Conservation (phyloP, 2,113 vertebrate genomes). For the Nannobrachium achirus region DNA sequence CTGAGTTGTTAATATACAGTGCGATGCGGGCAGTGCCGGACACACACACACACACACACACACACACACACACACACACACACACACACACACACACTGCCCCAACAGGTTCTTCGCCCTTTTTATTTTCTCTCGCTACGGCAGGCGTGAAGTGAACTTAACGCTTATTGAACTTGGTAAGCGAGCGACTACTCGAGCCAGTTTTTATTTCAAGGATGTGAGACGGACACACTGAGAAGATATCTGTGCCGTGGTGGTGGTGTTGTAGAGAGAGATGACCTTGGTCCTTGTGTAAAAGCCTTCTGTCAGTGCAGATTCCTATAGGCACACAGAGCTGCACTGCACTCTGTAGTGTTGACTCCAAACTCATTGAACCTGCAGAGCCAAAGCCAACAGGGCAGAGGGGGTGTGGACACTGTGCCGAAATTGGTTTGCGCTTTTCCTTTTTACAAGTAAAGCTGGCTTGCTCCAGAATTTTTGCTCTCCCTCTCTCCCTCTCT, state of each 20-base stretch:
- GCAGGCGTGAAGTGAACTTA: slow-evolving; percentile 40
- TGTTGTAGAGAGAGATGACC: slow-evolving; percentile 63
- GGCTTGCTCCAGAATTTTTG: slow-evolving; percentile 45
- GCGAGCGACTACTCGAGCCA: slow-evolving; percentile 44
- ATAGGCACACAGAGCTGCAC: slow-evolving; percentile 45
- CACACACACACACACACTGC: too few relatives aligned
- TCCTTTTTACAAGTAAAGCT: slow-evolving; percentile 67
- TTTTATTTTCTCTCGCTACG: slow-evolving; percentile 33
- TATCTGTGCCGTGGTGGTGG: slow-evolving; percentile 55
- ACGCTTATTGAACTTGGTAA: slow-evolving; percentile 63
- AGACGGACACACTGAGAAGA: slow-evolving; percentile 44
- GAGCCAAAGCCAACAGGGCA: slow-evolving; percentile 72
- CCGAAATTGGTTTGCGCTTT: slow-evolving; percentile 67
- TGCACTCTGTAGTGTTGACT: slow-evolving; percentile 49
- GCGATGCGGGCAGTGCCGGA: too few relatives aligned
- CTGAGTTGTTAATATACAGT: too few relatives aligned
- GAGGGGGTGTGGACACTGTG: slow-evolving; percentile 57
- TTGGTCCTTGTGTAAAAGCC: slow-evolving; percentile 63
- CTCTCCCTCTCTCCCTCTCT: slow-evolving; percentile 23
- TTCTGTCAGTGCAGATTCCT: slow-evolving; percentile 58
- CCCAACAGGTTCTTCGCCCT: too few relatives aligned
- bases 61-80: too few relatives aligned
- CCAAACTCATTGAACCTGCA: slow-evolving; percentile 56
- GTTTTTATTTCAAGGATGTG: slow-evolving; percentile 61
- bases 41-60: too few relatives aligned